phyloP scores from a whole-genome alignment of 2,113 vertebrate genomes.

The Mandrillus leucophaeus region DNA sequence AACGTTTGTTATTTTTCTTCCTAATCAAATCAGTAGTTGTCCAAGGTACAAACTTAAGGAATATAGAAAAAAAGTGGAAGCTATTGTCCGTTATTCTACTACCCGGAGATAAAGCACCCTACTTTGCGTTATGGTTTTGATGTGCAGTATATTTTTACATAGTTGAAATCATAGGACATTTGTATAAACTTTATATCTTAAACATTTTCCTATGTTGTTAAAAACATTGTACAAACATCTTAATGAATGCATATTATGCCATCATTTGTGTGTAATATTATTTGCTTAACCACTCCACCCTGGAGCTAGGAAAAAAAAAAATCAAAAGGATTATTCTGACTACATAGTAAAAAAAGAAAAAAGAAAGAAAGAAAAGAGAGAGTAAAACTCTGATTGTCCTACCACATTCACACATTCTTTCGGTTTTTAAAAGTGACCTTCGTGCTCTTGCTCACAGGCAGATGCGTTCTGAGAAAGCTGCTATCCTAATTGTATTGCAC shows the following conservation, averaged over 20 bases:
- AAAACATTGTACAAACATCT: not conserved
- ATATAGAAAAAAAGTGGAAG: not conserved
- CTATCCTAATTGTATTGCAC: not conserved
- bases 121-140: not conserved
- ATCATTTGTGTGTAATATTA: not conserved
- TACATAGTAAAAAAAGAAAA: not conserved
- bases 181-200: not conserved
- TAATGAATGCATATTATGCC: not conserved
- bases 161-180: not conserved
- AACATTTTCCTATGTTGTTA: not conserved
- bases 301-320: not conserved
- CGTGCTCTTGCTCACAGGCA: not conserved
- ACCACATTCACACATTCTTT: not conserved
- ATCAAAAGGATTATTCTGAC: not conserved
- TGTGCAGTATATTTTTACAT: not conserved
- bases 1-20: not conserved
- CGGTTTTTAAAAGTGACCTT: slow-evolving; percentile 10
- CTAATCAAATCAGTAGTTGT: not conserved
- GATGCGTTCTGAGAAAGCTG: not conserved
- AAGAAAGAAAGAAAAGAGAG: not conserved
- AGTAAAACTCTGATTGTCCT: not conserved
- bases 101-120: not conserved
- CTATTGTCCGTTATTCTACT: not conserved
- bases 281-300: not conserved
- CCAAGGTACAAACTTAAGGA: not conserved